Base-by-base conservation (phyloP, 2,888 invertebrate genomes). In the Ethmia dodecea region DNA sequence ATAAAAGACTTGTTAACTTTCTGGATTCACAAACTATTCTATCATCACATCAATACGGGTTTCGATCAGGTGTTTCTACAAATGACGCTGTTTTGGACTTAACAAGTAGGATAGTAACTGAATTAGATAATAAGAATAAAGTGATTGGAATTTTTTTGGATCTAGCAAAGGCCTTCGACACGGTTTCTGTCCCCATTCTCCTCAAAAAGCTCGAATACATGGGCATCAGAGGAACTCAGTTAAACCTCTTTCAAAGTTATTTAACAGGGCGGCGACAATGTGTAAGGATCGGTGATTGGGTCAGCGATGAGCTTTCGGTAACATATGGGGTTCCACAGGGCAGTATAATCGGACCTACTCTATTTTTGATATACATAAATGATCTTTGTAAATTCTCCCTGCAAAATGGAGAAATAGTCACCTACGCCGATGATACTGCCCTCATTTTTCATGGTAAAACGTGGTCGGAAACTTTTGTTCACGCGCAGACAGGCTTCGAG, bases 181-280 rank as follows among this genome's bases (percentile, higher is more conserved):
- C n/a, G n/a, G n/a, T n/a, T n/a, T n/a, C n/a, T n/a, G n/a, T n/a
- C n/a, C n/a, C n/a, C n/a, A n/a, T n/a, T n/a, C n/a, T n/a, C n/a
- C 4, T 4, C 11, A 27, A 12, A 16, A 35, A 43, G 32, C 6
- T 37, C 10, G 32, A 37, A 15, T 11, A 12, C 4, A 2, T 28
- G 5, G 40, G 39, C 5, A 30, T 48, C 3, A 36, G 46, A 25
- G 40, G 38, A 3, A 36, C 1, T 3, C 18, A 30, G 2, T 16
- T 40, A 0, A 13, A 42, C 9, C 35, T 39, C 28, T 42, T 44
- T 12, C 13, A 9, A 15, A 32, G 30, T 15, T 43, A 43, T n/a
- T 28, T 43, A 6, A 9, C 22, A 3, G 13, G 29, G 3, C 36
- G 36, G 9, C 26, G n/a, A 4, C 35, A 39, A 11, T 32, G 34